Evolutionary conservation across 2,888 invertebrate species (phyloP).

Genomic region (Adela reaumurella): DNA sequence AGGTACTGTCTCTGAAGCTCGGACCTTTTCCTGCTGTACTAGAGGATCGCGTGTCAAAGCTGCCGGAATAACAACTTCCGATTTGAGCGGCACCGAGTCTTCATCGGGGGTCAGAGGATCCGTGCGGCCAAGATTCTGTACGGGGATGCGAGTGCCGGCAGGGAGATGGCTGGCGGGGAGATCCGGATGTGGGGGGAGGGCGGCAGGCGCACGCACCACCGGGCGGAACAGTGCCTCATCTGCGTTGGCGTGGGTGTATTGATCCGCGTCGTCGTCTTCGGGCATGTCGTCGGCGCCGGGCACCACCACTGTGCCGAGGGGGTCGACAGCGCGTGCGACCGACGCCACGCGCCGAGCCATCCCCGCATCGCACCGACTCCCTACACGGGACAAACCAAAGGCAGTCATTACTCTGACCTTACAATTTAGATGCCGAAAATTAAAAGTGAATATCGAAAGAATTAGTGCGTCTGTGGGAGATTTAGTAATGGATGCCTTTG

Average conservation of each 20-base stretch:
- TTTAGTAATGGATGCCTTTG: slow-evolving; percentile 42
- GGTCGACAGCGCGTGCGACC: slow-evolving; percentile 72
- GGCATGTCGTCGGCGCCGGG: slow-evolving; percentile 27
- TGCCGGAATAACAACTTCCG: slow-evolving; percentile 19
- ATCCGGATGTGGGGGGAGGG: slow-evolving; percentile 23
- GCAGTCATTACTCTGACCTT: slow-evolving; percentile 52
- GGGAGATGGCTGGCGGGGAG: slow-evolving; percentile 29
- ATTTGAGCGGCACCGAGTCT: slow-evolving; percentile 18
- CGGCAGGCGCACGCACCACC: slow-evolving; percentile 53
- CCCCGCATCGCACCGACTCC: slow-evolving; percentile 36
- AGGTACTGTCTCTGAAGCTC: too few species aligned
- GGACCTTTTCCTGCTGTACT: too few species aligned
- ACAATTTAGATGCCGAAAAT: slow-evolving; percentile 3
- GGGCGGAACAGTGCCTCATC: slow-evolving; percentile 70
- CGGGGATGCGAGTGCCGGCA: slow-evolving; percentile 36
- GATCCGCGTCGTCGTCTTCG: slow-evolving; percentile 38
- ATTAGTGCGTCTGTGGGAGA: slow-evolving; percentile 2
- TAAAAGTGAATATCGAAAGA: slow-evolving; percentile 7
- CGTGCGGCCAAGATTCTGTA: slow-evolving; percentile 16
- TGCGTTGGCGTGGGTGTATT: slow-evolving; percentile 46
- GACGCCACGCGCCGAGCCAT: slow-evolving; percentile 28
- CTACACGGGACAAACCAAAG: slow-evolving; percentile 79
- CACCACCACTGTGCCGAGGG: slow-evolving; percentile 69
- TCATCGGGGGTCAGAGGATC: slow-evolving; percentile 13
- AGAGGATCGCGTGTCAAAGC: slow-evolving; percentile 2